These are phyloP conservation scores for Aphaenogaster ashmeadi DNA, from an alignment of 1,140 invertebrate genomes.

Conservation along the genomic window DNA sequence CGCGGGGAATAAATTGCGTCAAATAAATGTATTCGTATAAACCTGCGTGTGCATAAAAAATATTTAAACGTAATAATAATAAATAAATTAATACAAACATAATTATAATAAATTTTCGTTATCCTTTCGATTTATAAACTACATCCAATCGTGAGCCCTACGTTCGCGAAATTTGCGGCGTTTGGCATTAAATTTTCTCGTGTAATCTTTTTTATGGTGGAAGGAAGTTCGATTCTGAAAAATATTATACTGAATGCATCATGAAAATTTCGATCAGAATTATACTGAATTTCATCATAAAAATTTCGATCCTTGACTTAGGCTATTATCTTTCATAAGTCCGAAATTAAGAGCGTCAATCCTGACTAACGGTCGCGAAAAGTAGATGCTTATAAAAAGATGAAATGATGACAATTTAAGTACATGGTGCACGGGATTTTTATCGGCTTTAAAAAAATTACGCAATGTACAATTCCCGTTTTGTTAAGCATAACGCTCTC, in stretches of 20 bases:
- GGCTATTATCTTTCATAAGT: not conserved
- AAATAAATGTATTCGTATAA: conserved; percentile 32
- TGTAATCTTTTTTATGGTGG: not conserved
- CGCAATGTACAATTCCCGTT: conserved; percentile 29
- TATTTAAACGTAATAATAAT: conserved; percentile 18
- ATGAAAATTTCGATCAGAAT: not conserved
- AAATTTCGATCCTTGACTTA: not conserved
- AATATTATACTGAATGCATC: too few relatives aligned
- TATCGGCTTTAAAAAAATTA: conserved; percentile 29
- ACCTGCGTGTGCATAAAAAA: conserved; percentile 19
- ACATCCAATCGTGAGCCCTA: not conserved
- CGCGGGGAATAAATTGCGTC: not conserved
- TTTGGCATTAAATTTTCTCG: not conserved
- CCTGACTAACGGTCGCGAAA: not conserved
- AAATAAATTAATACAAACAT: conserved; percentile 39
- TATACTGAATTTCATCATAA: not conserved
- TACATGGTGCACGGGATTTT: conserved; percentile 7
- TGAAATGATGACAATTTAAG: conserved; percentile 9
- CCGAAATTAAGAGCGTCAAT: not conserved
- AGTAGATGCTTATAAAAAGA: not conserved
- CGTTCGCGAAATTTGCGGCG: not conserved
- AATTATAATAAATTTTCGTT: conserved; percentile 9
- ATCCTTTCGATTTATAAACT: not conserved
- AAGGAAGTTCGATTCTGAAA: not conserved
- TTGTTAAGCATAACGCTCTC: conserved; percentile 19